A percentile compares a stretch with the other conserved stretches of the same genome.
These are phyloP conservation scores for Brachionus sp. DNA, from an alignment of 1,140 invertebrate species.

Conservation along the genomic window DNA sequence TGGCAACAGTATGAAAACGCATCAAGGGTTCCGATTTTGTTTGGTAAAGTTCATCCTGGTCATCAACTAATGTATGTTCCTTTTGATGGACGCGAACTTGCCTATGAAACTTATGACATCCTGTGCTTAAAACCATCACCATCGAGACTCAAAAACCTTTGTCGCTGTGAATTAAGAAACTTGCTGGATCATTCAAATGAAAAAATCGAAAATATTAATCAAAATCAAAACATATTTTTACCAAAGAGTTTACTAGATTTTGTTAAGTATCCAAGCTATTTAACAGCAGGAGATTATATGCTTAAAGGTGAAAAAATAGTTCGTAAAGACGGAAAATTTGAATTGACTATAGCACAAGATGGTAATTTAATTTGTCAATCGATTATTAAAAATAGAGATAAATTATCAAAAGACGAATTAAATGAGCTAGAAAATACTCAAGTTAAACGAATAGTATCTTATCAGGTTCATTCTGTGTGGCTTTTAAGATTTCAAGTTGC, in stretches of 20 bases:
- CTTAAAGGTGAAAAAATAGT: slow-evolving; percentile 8
- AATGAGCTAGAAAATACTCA: neutral
- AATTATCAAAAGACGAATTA: neutral
- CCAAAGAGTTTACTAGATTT: neutral
- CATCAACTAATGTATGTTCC: neutral
- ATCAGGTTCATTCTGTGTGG: neutral
- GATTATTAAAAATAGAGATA: neutral
- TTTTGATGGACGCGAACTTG: neutral
- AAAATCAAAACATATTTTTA: neutral
- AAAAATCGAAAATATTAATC: slow-evolving; percentile 6
- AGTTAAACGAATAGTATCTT: neutral
- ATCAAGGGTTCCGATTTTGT: neutral
- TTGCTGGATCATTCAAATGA: neutral
- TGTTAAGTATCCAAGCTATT: slow-evolving; percentile 15
- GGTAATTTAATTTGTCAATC: neutral
- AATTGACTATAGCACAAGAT: neutral
- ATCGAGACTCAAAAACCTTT: neutral
- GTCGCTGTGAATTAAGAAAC: neutral
- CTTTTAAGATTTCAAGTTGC: neutral
- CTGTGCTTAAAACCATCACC: neutral
- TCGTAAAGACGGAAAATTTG: slow-evolving; percentile 5
- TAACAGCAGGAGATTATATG: neutral
- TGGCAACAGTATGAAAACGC: neutral
- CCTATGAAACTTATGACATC: neutral
- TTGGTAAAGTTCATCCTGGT: slow-evolving; percentile 13